These are phyloP conservation scores for Neotoxoptera formosana DNA, from an alignment of 1,140 invertebrate genomes.

Conservation along the genomic window DNA sequence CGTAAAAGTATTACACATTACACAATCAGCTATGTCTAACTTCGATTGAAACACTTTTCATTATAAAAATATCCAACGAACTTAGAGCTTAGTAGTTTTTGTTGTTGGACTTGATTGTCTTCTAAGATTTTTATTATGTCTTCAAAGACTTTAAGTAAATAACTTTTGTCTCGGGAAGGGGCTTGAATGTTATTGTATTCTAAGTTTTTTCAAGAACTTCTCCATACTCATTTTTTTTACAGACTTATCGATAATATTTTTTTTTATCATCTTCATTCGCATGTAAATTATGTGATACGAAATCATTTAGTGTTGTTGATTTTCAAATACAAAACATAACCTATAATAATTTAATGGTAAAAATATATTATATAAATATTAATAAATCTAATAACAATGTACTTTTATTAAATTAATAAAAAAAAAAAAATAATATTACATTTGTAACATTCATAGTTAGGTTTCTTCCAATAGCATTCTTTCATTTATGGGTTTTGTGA, in stretches of 20 bases:
- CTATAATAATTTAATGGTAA: constrained; percentile 63
- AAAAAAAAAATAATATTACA: constrained; percentile 64
- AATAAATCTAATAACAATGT: background rate
- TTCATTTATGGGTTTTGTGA: constrained; percentile 93
- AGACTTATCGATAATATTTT: constrained; percentile 92
- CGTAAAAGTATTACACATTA: constrained; percentile 83
- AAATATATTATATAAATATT: background rate
- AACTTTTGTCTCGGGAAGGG: constrained; percentile 80
- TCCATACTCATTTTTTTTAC: constrained; percentile 96
- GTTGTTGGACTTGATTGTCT: constrained; percentile 92
- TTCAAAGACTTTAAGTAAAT: constrained; percentile 81
- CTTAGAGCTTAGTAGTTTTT: constrained; percentile 93
- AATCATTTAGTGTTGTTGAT: constrained; percentile 82
- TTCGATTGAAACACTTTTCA: constrained; percentile 91
- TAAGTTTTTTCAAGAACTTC: constrained; percentile 84
- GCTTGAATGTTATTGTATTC: constrained; percentile 82
- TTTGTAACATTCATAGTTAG: constrained; percentile 88
- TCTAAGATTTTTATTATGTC: constrained; percentile 92
- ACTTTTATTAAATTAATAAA: background rate
- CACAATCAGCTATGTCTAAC: constrained; percentile 85
- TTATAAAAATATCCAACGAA: constrained; percentile 86
- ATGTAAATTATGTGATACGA: constrained; percentile 86
- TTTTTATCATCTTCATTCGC: constrained; percentile 94
- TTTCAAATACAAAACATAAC: constrained; percentile 78
- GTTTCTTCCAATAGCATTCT: constrained; percentile 92